Conservation (phyloP, 1,140 invertebrate genomes). For the Drosophila quadrilineata region DNA sequence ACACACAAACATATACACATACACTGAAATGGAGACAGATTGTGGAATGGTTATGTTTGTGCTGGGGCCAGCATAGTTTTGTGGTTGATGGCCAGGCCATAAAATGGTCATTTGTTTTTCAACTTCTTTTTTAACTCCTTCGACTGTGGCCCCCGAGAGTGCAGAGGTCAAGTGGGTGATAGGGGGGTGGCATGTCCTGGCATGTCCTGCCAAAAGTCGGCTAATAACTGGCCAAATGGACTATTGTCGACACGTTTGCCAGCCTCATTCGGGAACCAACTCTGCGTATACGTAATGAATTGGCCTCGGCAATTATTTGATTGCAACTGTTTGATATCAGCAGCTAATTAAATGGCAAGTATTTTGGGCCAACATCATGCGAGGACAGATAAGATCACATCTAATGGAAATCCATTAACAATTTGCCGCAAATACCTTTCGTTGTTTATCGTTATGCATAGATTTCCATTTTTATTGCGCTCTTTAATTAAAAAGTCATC, state of each 20-base stretch:
- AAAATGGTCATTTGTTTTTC: conserved; percentile 67
- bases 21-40: conserved; percentile 1
- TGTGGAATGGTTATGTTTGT: conserved; percentile 51
- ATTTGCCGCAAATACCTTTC: conserved; percentile 14
- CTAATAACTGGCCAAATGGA: conserved; percentile 54
- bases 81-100: conserved; percentile 68
- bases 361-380: background rate
- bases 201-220: conserved; percentile 24
- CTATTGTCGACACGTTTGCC: conserved; percentile 39
- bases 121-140: background rate
- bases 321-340: background rate
- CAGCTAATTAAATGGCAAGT: background rate
- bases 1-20: background rate
- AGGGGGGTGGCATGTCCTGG: background rate
- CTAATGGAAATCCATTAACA: conserved; percentile 23
- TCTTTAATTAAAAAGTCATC: conserved; percentile 78
- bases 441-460: conserved; percentile 21
- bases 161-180: background rate
- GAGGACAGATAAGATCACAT: conserved; percentile 24
- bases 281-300: conserved; percentile 53
- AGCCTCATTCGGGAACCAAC: conserved; percentile 25
- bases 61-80: conserved; percentile 54
- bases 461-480: conserved; percentile 43
- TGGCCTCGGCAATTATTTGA: no score
- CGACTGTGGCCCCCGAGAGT: background rate